phyloP scores from a whole-genome alignment of 2,888 invertebrate species.

The Zygothrica quintamaculata region DNA sequence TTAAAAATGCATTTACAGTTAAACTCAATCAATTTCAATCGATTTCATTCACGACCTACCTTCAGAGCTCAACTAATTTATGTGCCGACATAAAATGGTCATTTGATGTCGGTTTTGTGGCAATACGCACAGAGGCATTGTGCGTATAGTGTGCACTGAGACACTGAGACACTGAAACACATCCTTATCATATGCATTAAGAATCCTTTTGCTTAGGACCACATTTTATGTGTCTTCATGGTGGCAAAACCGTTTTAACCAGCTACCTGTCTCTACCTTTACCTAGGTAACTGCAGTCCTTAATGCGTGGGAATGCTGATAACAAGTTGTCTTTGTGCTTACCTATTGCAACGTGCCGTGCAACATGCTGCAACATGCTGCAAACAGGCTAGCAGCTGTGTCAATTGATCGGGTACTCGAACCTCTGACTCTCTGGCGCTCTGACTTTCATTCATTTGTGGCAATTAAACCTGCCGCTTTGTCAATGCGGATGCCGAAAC shows the following conservation, averaged over 20 bases:
- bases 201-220: conserved; percentile 60
- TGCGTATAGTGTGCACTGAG: background rate
- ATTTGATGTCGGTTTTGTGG: conserved; percentile 27
- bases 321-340: conserved; percentile 17
- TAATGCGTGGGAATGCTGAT: conserved; percentile 70
- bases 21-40: conserved; percentile 79
- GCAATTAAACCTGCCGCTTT: conserved; percentile 73
- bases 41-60: conserved; percentile 71
- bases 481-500: conserved; percentile 74
- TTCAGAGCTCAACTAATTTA: conserved; percentile 59
- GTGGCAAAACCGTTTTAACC: conserved; percentile 57
- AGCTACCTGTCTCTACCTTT: conserved; percentile 54
- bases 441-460: conserved; percentile 37
- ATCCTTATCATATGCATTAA: conserved; percentile 68
- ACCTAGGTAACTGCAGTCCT: conserved; percentile 3
- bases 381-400: conserved; percentile 28
- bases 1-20: conserved; percentile 81
- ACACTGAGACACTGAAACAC: conserved; percentile 3
- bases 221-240: conserved; percentile 61
- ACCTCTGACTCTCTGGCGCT: conserved; percentile 1
- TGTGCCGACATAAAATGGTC: conserved; percentile 64
- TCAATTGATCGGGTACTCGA: conserved; percentile 18
- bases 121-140: conserved; percentile 24
- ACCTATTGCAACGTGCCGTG: too few relatives aligned
- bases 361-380: too few relatives aligned